Evolutionary conservation across 2,797 vertebrate genomes (phyloP).

Genomic region (Danio albolineatus): DNA sequence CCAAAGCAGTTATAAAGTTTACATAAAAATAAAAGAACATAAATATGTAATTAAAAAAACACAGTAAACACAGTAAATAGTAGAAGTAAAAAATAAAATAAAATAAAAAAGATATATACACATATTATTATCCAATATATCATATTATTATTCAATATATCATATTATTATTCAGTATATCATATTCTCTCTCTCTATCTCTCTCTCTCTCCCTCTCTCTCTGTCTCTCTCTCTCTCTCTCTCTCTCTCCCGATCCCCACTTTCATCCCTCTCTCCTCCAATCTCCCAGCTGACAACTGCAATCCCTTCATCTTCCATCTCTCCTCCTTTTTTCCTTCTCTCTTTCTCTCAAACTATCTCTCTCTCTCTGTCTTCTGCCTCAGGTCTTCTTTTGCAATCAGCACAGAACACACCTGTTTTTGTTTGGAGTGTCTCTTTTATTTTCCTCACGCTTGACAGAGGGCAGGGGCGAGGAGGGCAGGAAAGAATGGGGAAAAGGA

Average conservation of each 20-base stretch:
- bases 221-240: constrained; percentile 35
- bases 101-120: too few species aligned
- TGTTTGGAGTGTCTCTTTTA: constrained; percentile 47
- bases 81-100: too few species aligned
- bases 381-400: constrained; percentile 50
- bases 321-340: constrained; percentile 8
- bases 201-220: neutral
- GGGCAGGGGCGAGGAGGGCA: constrained; percentile 45
- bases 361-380: constrained; percentile 36
- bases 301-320: constrained; percentile 47
- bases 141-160: too few species aligned
- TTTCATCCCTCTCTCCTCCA: constrained; percentile 55
- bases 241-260: constrained; percentile 50
- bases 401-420: constrained; percentile 55
- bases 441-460: constrained; percentile 52
- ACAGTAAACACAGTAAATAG: too few species aligned
- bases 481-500: constrained; percentile 48
- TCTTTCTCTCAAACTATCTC: constrained; percentile 33
- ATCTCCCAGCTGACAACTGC: constrained; percentile 57
- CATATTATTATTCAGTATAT: too few species aligned
- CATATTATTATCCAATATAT: too few species aligned
- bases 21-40: too few species aligned
- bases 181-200: constrained; percentile 2
- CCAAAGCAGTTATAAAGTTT: too few species aligned
- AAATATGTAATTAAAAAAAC: too few species aligned